Conservation (phyloP, 2,113 vertebrate genomes). For the Lasiurus cinereus region DNA sequence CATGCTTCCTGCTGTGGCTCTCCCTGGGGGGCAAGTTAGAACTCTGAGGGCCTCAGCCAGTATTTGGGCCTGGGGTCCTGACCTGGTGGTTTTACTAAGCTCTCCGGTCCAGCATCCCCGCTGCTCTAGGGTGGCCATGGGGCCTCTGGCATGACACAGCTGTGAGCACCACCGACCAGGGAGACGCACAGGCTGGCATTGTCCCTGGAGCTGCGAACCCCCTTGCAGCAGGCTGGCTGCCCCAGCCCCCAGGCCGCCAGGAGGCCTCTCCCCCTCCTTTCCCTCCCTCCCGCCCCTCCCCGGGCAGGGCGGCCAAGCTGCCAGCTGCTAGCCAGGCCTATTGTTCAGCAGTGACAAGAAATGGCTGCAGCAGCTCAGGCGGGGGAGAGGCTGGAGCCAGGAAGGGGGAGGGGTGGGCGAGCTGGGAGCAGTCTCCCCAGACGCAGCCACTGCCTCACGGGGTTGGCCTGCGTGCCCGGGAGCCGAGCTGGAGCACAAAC, state of each 20-base stretch:
- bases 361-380: constrained; percentile 66
- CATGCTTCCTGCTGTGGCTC: rapidly evolving
- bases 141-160: not conserved
- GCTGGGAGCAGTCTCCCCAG: not conserved
- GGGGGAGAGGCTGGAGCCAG: not conserved
- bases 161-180: not conserved
- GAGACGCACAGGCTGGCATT: not conserved
- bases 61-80: not conserved
- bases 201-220: constrained; percentile 47
- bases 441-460: not conserved
- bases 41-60: not conserved
- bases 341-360: constrained; percentile 77
- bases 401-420: constrained; percentile 8
- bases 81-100: not conserved
- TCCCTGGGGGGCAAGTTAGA: not conserved
- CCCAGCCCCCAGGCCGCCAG: not conserved
- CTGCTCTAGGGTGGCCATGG: not conserved
- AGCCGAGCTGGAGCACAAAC: not conserved
- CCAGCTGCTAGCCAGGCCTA: constrained; percentile 81
- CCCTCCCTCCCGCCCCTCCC: not conserved
- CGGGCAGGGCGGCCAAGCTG: constrained; percentile 36
- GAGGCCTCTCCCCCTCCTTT: not conserved
- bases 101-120: not conserved
- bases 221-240: not conserved
- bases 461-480: not conserved